phyloP scores from a whole-genome alignment of 1,140 invertebrate genomes.

The roundworm (Caenorhabditis elegans) region WBcel235 BX284605.5:4746001-4746500 shows the following conservation, averaged over 20 bases:
- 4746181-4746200: too few relatives aligned
- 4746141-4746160: too few relatives aligned
- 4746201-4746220: neutral
- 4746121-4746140: too few relatives aligned
- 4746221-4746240: neutral
- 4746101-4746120: too few relatives aligned
- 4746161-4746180: too few relatives aligned
- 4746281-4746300: too few relatives aligned
- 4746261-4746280: neutral
- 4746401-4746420: neutral
- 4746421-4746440: neutral
- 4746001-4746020: neutral
- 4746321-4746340: neutral
- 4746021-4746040: neutral
- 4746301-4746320: too few relatives aligned
- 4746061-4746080: neutral
- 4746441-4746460: neutral
- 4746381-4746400: neutral
- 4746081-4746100: neutral
- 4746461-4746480: neutral
- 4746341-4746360: neutral
- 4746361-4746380: neutral
- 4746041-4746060: neutral
- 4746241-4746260: neutral
- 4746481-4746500: neutral